These are phyloP conservation scores for Heterochromis multidens DNA, from an alignment of 2,113 vertebrate genomes.

Conservation along the genomic window DNA sequence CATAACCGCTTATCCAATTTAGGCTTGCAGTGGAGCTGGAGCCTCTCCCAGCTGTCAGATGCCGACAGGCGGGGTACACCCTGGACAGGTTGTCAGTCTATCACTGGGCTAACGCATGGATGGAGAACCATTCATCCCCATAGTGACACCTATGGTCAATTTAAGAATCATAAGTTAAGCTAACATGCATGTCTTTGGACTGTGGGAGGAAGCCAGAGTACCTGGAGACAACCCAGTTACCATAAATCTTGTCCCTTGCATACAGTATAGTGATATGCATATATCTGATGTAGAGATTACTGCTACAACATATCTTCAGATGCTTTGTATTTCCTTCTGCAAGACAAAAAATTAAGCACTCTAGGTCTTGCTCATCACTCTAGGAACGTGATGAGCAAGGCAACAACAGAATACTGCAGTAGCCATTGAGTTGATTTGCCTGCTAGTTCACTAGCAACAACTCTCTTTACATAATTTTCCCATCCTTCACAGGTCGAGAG, in stretches of 20 bases:
- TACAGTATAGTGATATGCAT: background rate
- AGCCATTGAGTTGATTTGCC: conserved; percentile 8
- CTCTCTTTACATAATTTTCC: background rate
- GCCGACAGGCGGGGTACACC: background rate
- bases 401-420: background rate
- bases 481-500: background rate
- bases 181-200: background rate
- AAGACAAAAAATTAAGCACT: background rate
- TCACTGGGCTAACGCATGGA: background rate
- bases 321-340: background rate
- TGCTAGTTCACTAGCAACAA: conserved; percentile 3
- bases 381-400: background rate
- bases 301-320: background rate
- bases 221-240: too few relatives aligned
- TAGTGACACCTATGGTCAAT: background rate
- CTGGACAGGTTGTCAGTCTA: background rate
- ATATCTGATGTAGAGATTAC: background rate
- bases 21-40: background rate
- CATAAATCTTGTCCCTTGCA: background rate
- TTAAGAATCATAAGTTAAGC: background rate
- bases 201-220: background rate
- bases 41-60: background rate
- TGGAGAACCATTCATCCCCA: background rate
- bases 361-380: too few relatives aligned
- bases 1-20: background rate